phyloP scores from a whole-genome alignment of 2,797 vertebrate genomes.

The Periparus ater region DNA sequence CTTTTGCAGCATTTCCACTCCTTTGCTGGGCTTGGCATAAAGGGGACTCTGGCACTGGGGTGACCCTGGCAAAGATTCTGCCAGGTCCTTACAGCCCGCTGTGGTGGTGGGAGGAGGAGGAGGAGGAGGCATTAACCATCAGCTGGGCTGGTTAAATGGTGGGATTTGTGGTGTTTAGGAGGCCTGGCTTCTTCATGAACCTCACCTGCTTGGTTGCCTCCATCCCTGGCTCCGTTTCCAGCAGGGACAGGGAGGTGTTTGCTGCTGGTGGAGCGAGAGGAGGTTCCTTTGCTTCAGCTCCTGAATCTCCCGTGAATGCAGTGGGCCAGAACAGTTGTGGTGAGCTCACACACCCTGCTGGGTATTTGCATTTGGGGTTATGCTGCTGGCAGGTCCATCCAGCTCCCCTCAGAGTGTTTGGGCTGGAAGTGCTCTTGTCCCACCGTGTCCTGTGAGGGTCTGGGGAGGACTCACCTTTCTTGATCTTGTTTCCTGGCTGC shows the following conservation, averaged over 20 bases:
- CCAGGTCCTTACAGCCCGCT: background rate
- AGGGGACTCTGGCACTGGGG: background rate
- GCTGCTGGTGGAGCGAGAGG: accelerated
- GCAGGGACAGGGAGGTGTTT: background rate
- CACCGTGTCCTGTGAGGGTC: accelerated
- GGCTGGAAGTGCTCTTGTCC: accelerated
- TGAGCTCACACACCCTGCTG: accelerated
- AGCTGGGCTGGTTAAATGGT: background rate
- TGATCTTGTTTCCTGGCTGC: background rate
- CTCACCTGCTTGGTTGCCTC: background rate
- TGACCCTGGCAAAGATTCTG: background rate
- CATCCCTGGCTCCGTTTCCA: background rate
- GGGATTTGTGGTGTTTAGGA: background rate
- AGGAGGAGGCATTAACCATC: background rate
- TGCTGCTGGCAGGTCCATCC: background rate
- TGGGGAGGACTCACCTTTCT: accelerated
- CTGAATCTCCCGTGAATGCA: accelerated
- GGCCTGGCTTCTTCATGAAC: background rate
- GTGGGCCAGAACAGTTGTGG: background rate
- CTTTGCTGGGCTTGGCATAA: background rate
- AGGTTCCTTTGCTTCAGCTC: background rate
- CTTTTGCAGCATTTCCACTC: background rate
- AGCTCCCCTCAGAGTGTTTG: background rate
- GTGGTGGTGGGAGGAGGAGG: background rate
- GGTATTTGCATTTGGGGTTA: background rate